Percentiles rank a stretch among this genome's conserved stretches.
Conservation (phyloP, 1,140 invertebrate genomes). For the Heliconius hermathena region DNA sequence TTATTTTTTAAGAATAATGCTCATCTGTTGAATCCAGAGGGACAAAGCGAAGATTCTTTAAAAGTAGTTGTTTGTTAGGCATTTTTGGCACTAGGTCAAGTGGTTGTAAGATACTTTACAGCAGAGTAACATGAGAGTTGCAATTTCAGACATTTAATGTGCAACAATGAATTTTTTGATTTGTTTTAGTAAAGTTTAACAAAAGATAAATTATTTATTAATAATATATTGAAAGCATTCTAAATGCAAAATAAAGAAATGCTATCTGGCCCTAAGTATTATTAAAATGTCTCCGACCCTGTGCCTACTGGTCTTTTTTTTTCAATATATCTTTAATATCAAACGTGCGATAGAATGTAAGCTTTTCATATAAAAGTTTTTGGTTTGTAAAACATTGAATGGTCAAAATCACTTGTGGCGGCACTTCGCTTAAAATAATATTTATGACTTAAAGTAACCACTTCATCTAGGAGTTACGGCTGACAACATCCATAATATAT, state of each 20-base stretch:
- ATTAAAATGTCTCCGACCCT: too few species aligned
- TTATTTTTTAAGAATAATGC: constrained; percentile 1
- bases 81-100: constrained; percentile 8
- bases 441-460: background rate
- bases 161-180: too few species aligned
- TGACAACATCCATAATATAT: background rate
- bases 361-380: background rate
- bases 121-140: background rate
- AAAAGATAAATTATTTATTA: too few species aligned
- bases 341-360: background rate
- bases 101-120: background rate
- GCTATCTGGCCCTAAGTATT: too few species aligned
- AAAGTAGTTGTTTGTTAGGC: background rate
- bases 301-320: too few species aligned
- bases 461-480: background rate
- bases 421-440: background rate
- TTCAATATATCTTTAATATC: background rate
- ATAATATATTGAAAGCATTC: too few species aligned
- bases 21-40: background rate
- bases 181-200: too few species aligned
- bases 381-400: background rate
- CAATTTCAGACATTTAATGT: too few species aligned
- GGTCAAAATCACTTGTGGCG: background rate
- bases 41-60: background rate
- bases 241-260: too few species aligned